Evolutionary conservation across 2,888 invertebrate genomes (phyloP).

Genomic region (Siphlonurus alternatus): DNA sequence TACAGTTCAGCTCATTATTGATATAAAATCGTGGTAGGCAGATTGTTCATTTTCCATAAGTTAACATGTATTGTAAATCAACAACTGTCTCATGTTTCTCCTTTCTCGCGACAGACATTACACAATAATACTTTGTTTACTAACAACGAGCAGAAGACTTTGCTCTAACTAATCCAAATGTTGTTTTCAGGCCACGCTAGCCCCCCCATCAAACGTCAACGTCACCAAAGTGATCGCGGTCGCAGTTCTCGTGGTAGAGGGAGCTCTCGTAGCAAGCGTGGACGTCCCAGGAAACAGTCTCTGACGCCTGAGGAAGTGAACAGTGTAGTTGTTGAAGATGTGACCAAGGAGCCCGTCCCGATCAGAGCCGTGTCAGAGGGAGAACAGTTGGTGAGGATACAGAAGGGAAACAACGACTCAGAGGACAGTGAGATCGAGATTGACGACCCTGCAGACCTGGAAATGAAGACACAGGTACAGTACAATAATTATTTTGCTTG

Average conservation of each 20-base stretch:
- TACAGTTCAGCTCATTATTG: too few relatives aligned
- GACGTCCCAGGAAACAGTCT: not conserved
- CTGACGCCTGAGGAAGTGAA: not conserved
- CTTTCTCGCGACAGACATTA: too few relatives aligned
- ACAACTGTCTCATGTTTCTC: too few relatives aligned
- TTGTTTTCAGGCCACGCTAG: not conserved
- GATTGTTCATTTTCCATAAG: too few relatives aligned
- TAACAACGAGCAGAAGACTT: too few relatives aligned
- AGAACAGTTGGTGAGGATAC: conserved; percentile 13
- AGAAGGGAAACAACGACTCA: conserved; percentile 9
- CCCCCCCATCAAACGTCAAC: not conserved
- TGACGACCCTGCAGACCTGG: conserved; percentile 15
- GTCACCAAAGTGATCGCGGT: not conserved
- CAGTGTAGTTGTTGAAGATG: not conserved
- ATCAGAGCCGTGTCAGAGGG: conserved; percentile 4
- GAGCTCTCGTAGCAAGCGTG: not conserved
- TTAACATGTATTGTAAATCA: too few relatives aligned
- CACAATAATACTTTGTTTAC: too few relatives aligned
- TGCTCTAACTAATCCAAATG: too few relatives aligned
- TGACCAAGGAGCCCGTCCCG: not conserved
- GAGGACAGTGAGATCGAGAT: conserved; percentile 17
- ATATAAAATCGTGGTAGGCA: too few relatives aligned
- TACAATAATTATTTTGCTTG: too few relatives aligned
- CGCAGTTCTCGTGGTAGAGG: not conserved
- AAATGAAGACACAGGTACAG: too few relatives aligned